Percentiles rank a stretch among this genome's conserved stretches.
phyloP scores from a whole-genome alignment of 2,888 invertebrate genomes.

The Frankliniella fusca region DNA sequence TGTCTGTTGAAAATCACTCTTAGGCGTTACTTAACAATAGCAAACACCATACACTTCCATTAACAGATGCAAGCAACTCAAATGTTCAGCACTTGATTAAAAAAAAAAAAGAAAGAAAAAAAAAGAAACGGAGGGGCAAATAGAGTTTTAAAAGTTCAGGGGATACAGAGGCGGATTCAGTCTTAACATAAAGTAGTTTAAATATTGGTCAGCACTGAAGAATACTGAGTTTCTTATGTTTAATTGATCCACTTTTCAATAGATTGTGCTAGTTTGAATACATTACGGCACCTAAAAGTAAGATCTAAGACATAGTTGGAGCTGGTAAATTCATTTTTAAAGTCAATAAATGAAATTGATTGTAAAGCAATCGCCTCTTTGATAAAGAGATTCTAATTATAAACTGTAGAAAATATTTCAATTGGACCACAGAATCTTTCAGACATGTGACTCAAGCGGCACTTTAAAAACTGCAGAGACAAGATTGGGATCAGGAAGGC shows the following conservation, averaged over 20 bases:
- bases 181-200: not conserved
- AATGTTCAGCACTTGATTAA: not conserved
- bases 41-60: not conserved
- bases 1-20: not conserved
- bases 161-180: not conserved
- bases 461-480: slow-evolving; percentile 53
- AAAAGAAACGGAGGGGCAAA: not conserved
- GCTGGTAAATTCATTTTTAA: not conserved
- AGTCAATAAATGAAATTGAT: not conserved
- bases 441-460: slow-evolving; percentile 58
- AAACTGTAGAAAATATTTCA: not conserved
- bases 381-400: no score
- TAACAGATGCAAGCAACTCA: not conserved
- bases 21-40: not conserved
- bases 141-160: not conserved
- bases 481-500: slow-evolving; percentile 41
- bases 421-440: slow-evolving; percentile 38
- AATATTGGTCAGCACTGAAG: slow-evolving; percentile 5
- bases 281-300: not conserved
- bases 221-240: not conserved
- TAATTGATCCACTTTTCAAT: not conserved
- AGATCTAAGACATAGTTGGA: not conserved
- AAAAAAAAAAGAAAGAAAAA: no score
- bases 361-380: no score
- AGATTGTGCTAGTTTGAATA: not conserved